Base-by-base conservation (phyloP, 1,140 invertebrate species). In the Tribolium madens region DNA sequence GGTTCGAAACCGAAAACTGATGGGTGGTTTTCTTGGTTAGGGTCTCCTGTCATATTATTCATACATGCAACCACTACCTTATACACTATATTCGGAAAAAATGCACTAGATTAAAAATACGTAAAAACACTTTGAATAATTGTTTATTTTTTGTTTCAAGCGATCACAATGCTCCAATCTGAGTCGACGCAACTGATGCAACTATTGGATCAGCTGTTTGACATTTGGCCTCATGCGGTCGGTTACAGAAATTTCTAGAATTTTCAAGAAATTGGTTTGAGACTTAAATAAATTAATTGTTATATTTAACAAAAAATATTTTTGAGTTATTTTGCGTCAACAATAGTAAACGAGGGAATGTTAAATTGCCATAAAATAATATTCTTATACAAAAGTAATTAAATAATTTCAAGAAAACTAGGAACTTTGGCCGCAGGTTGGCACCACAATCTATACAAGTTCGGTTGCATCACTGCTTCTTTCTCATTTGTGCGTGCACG, bases 31-130 rank as follows among this genome's bases (percentile, higher is more conserved):
- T 79, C 48, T 77, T 82, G 83, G 78, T 84, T 83, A 79, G 81
- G 80, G 52, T 84, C 81, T 74, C 81, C 81, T 70, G 82, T 83
- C 80, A 84, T 83, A 18, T 78, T 79, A 77, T 77, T 78, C 57
- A 64, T 64, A 64, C 57, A 64, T 64, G 57, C 57, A 64, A 64
- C 26, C 21, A 64, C 57, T 42, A 10, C 5, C n/a, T 42, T 4
- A 2, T 2, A 36, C 7, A 42, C 36, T 42, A 2, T 9, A 42
- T 42, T 4, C 36, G 36, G 3, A 42, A 26, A 21, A 26, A 10
- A 21, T 31, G 18, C 9, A 60, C 5, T 26, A 2, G 18, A n/a
- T 21, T 21, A 21, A 60, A 26, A 33, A 21, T 33, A 31, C 57
- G 13, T 26, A 31, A 33, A 64, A 33, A 33, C 26, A 64, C 57